Percentiles rank a stretch among this genome's conserved stretches.
phyloP scores from a whole-genome alignment of 2,797 vertebrate genomes.

The Oryzias sinensis region DNA sequence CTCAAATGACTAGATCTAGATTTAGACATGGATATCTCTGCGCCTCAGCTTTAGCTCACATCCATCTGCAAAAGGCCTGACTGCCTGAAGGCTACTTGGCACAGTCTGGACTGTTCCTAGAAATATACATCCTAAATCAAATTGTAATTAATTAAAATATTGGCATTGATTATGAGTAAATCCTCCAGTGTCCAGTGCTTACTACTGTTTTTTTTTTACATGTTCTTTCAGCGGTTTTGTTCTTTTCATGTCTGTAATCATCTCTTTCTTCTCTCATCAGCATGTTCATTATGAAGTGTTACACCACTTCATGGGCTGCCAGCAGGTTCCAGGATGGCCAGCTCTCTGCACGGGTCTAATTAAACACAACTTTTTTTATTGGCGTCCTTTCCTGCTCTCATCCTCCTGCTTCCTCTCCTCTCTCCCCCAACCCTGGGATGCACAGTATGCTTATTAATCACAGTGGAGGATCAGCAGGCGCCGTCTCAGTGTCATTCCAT shows the following conservation, averaged over 20 bases:
- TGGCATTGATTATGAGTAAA: not conserved
- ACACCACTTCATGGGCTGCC: constrained; percentile 38
- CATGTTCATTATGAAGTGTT: constrained; percentile 33
- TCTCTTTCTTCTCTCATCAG: constrained; percentile 11
- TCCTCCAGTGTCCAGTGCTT: constrained; percentile 3
- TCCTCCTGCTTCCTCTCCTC: constrained; percentile 28
- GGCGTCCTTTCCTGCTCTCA: constrained; percentile 29
- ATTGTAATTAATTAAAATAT: constrained; percentile 41
- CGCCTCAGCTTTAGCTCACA: constrained; percentile 11
- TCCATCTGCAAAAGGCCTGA: constrained; percentile 44
- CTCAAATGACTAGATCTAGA: constrained; percentile 19
- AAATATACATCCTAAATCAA: constrained; percentile 17
- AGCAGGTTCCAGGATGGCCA: constrained; percentile 39
- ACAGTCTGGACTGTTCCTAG: constrained; percentile 13
- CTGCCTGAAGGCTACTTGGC: constrained; percentile 44
- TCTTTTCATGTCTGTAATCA: constrained; percentile 5
- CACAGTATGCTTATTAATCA: constrained; percentile 65
- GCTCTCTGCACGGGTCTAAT: constrained; percentile 64
- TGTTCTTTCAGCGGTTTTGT: not conserved
- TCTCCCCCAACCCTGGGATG: constrained; percentile 43
- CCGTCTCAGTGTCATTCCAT: constrained; percentile 30
- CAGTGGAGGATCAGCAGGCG: constrained; percentile 50
- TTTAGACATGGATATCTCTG: constrained; percentile 21
- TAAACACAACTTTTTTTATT: constrained; percentile 60
- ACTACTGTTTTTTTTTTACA: constrained; percentile 3